Percentiles rank a stretch among this genome's conserved stretches.
Conservation (phyloP, 2,113 vertebrate genomes). For the Macrotus californicus region DNA sequence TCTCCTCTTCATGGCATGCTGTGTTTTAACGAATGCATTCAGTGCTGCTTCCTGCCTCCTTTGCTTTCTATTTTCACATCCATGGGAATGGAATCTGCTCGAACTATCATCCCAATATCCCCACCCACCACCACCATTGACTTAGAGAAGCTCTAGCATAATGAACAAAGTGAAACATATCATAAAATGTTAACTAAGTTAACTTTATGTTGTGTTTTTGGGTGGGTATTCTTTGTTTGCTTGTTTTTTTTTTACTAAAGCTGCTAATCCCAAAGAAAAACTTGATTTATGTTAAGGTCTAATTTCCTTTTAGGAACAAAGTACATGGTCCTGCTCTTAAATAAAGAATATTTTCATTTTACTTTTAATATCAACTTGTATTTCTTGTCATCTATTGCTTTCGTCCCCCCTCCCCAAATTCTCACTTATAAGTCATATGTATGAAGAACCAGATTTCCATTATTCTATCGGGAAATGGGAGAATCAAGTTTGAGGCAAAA, state of each 20-base stretch:
- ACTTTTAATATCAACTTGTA: slow-evolving; percentile 70
- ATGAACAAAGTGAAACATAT: slow-evolving; percentile 35
- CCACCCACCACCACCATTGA: neutral
- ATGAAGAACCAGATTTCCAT: neutral
- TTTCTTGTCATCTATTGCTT: slow-evolving; percentile 70
- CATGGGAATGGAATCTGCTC: slow-evolving; percentile 80
- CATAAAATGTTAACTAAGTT: neutral
- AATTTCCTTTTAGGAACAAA: slow-evolving; percentile 2
- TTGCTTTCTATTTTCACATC: slow-evolving; percentile 83
- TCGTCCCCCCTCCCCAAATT: slow-evolving; percentile 21
- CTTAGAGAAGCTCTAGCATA: slow-evolving; percentile 39
- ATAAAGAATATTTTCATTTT: slow-evolving; percentile 67
- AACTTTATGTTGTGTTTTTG: neutral
- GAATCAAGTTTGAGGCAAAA: neutral
- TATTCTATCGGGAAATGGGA: neutral
- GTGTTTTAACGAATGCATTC: slow-evolving; percentile 42
- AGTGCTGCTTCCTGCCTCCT: slow-evolving; percentile 76
- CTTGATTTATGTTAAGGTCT: neutral
- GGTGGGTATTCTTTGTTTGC: neutral
- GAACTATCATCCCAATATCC: slow-evolving; percentile 21
- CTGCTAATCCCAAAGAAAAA: slow-evolving; percentile 57
- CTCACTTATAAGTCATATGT: slow-evolving; percentile 70
- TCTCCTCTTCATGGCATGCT: slow-evolving; percentile 52
- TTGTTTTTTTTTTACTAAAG: neutral
- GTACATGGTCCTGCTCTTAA: slow-evolving; percentile 56